phyloP scores from a whole-genome alignment of 2,888 invertebrate species.

The Petrolisthes manimaculis region DNA sequence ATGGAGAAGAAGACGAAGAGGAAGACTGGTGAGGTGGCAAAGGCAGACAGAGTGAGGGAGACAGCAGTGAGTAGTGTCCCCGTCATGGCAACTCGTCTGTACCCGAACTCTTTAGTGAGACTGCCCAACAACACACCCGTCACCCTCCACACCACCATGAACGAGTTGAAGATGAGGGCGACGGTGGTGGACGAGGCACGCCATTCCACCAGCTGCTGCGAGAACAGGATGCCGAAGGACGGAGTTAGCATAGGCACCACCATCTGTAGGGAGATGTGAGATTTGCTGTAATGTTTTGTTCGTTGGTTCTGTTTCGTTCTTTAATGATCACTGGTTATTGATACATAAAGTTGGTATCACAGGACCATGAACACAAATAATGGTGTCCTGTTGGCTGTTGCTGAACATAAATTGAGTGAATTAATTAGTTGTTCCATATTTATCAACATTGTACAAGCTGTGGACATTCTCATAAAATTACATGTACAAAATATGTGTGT shows the following conservation, averaged over 20 bases:
- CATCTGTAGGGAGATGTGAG: constrained; percentile 8
- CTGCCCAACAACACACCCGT: constrained; percentile 15
- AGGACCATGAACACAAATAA: too few relatives aligned
- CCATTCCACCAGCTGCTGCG: constrained; percentile 29
- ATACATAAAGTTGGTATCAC: too few relatives aligned
- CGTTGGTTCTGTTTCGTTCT: too few relatives aligned
- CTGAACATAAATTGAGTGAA: too few relatives aligned
- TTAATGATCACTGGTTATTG: too few relatives aligned
- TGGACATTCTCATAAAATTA: too few relatives aligned
- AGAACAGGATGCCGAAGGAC: constrained; percentile 52
- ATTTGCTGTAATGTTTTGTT: too few relatives aligned
- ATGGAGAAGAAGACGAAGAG: constrained; percentile 43
- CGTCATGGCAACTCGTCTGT: constrained; percentile 36
- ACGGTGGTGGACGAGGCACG: constrained; percentile 45
- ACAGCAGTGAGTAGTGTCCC: constrained; percentile 33
- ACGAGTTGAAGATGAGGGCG: constrained; percentile 38
- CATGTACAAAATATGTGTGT: too few relatives aligned
- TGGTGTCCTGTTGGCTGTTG: too few relatives aligned
- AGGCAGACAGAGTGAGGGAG: constrained; percentile 36
- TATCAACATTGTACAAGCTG: too few relatives aligned
- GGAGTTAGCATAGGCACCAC: constrained; percentile 44
- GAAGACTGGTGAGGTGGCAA: constrained; percentile 34
- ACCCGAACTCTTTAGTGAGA: constrained; percentile 43
- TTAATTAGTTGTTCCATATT: too few relatives aligned
- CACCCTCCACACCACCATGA: constrained; percentile 44